Conservation (phyloP, 2,113 vertebrate genomes). For the Laterallus jamaicensis region DNA sequence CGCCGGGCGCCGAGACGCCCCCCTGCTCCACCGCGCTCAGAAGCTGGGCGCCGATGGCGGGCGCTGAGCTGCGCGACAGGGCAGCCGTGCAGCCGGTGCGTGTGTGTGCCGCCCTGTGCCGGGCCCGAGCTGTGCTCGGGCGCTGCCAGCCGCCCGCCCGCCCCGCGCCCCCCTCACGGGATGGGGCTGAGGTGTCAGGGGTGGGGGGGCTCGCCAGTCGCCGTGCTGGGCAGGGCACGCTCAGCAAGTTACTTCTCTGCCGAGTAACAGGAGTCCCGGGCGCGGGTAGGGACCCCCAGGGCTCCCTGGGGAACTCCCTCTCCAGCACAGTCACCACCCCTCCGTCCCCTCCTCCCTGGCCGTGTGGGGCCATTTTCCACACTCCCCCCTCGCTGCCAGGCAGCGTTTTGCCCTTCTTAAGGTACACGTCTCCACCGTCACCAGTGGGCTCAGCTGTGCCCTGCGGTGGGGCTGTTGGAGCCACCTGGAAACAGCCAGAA, state of each 20-base stretch:
- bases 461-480: accelerated
- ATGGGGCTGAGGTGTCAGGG: accelerated
- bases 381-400: accelerated
- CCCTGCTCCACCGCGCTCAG: not conserved
- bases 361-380: accelerated
- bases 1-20: not conserved
- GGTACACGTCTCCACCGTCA: not conserved
- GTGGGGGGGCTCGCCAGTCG: accelerated
- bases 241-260: not conserved
- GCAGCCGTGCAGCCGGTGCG: not conserved
- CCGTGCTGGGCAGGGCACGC: accelerated
- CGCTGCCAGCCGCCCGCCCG: not conserved
- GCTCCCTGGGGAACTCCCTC: not conserved
- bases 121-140: accelerated
- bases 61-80: not conserved
- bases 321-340: not conserved
- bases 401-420: not conserved
- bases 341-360: accelerated
- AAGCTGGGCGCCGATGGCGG: not conserved
- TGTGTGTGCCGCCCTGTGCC: too few species aligned
- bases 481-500: not conserved
- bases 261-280: not conserved
- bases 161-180: accelerated
- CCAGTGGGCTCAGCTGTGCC: not conserved
- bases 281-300: accelerated